Base-by-base conservation (phyloP, 2,113 vertebrate genomes). In the Mobula birostris region DNA sequence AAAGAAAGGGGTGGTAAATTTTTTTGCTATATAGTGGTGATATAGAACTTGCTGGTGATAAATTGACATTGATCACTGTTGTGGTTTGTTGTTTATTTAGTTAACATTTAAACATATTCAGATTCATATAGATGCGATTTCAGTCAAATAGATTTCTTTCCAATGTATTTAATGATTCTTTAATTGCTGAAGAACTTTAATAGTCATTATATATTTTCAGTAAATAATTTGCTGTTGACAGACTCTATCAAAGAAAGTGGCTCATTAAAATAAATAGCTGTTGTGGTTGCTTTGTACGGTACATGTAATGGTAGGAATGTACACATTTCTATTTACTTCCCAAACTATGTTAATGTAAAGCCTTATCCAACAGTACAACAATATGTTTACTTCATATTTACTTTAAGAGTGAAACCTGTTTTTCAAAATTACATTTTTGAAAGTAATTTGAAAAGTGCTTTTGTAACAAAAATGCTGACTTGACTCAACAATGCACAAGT, bases 391-490 rank as follows among this genome's bases (percentile, higher is more conserved):
- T 27, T 90, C 58, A 15, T 14, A 36, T 90, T 63, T 66, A n/a
- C 63, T 66, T 48, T 17, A 29, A 66, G 29, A 68, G 85, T 68
- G 32, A 66, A 90, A 66, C 12, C 29, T 66, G 61, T 32, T 90
- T 29, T 90, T 66, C 61, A 90, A 66, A 32, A 17, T 3, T 66
- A 66, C n/a, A 36, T 66, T 32, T 66, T 90, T 66, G 27, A 29
- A 90, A 90, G 85, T 66, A 90, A 90, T 27, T 90, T 90, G 29
- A 90, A 32, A 87, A 87, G 21, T 85, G 48, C 29, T 27, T 88
- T 63, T n/a, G 9, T n/a, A 63, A 85, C 15, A 63, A 66, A 90
- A 90, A 21, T 19, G 85, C 29, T 90, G 85, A 66, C 85, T 29
- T 63, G 29, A 90, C 14, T 9, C 61, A 66, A 68, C 61, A 90